Percentiles rank a stretch among this genome's conserved stretches.
Conservation (phyloP, 2,888 invertebrate species). For the Andrena praecox region DNA sequence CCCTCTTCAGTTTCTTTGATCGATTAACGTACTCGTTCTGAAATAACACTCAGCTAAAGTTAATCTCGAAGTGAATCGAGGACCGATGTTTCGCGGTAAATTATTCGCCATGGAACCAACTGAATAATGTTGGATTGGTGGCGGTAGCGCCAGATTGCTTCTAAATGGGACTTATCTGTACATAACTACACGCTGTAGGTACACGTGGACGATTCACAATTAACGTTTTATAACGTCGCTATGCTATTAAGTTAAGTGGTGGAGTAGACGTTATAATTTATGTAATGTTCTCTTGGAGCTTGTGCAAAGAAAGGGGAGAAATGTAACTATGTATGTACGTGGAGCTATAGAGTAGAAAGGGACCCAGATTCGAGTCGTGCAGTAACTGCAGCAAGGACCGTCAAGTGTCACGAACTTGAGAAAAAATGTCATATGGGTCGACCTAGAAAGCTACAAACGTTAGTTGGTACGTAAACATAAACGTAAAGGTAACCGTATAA, state of each 20-base stretch:
- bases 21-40: too few species aligned
- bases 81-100: too few species aligned
- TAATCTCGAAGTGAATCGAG: too few species aligned
- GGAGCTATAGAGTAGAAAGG: slow-evolving; percentile 67
- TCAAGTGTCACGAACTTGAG: slow-evolving; percentile 54
- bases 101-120: too few species aligned
- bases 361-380: slow-evolving; percentile 69
- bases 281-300: slow-evolving; percentile 21
- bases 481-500: too few species aligned
- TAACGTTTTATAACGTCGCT: not conserved
- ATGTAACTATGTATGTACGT: slow-evolving; percentile 37
- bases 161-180: not conserved
- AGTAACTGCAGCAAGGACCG: slow-evolving; percentile 47
- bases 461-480: not conserved
- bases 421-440: slow-evolving; percentile 75
- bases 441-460: slow-evolving; percentile 74
- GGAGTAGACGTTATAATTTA: slow-evolving; percentile 18
- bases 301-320: slow-evolving; percentile 30
- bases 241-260: not conserved
- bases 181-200: not conserved
- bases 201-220: not conserved
- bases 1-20: too few species aligned
- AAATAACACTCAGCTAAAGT: too few species aligned
- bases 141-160: too few species aligned
- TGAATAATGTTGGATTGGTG: too few species aligned